Evolutionary conservation across 2,888 invertebrate species (phyloP).

Genomic region (Mesochorus sp.): DNA sequence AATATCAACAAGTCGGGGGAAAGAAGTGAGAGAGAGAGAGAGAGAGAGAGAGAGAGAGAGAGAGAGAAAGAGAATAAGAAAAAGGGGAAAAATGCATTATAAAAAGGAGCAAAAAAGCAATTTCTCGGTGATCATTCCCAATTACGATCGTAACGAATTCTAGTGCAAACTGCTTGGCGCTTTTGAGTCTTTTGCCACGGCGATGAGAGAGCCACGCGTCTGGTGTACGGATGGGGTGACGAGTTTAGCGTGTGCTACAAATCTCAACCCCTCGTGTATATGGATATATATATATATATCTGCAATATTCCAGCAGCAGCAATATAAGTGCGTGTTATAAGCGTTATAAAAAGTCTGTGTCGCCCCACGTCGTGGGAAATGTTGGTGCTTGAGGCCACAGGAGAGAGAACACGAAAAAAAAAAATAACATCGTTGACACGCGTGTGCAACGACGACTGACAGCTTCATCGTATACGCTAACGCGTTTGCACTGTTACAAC

Average conservation of each 20-base stretch:
- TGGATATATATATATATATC: not conserved
- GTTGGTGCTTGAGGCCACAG: constrained; percentile 64
- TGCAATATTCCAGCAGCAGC: constrained; percentile 9
- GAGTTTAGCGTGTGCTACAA: constrained; percentile 67
- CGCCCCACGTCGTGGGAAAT: constrained; percentile 75
- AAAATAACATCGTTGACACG: constrained; percentile 61
- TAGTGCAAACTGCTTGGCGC: constrained; percentile 57
- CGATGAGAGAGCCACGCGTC: constrained; percentile 70
- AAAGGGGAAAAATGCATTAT: constrained; percentile 26
- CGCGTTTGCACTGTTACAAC: constrained; percentile 58
- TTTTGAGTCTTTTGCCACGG: constrained; percentile 45
- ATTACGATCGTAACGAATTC: constrained; percentile 79
- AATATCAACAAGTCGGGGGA: constrained; percentile 47
- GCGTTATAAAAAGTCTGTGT: constrained; percentile 49
- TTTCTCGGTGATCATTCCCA: constrained; percentile 78
- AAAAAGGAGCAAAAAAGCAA: constrained; percentile 63
- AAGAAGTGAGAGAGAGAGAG: constrained; percentile 32
- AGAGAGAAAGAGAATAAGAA: constrained; percentile 15
- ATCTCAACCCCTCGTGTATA: constrained; percentile 68
- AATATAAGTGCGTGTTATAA: constrained; percentile 48
- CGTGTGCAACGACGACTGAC: constrained; percentile 66
- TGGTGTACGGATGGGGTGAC: constrained; percentile 64
- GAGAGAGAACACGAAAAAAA: constrained; percentile 52
- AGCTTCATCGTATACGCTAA: constrained; percentile 70
- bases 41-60: constrained; percentile 15